Base-by-base conservation (phyloP, 2,888 invertebrate species). In the Polydrusus tereticollis region DNA sequence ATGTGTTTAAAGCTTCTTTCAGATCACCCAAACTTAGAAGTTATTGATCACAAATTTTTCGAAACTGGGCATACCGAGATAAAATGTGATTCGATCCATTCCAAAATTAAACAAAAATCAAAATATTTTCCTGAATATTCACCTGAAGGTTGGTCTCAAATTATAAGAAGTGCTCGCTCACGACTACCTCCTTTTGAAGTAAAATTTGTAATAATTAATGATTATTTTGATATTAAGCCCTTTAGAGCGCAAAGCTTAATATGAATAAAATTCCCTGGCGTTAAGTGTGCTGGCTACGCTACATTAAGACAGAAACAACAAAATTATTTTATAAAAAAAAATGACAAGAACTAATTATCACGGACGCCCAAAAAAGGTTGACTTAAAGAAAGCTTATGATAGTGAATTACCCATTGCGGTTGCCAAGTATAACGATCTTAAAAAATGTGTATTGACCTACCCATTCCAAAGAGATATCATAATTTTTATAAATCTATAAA, bases 91-190 rank as follows among this genome's bases (percentile, higher is more conserved):
- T n/a, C n/a, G n/a, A n/a, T n/a, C n/a, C n/a, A n/a, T n/a, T n/a
- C n/a, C n/a, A n/a, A n/a, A n/a, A n/a, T n/a, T n/a, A n/a, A n/a
- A n/a, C n/a, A n/a, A n/a, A n/a, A n/a, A n/a, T n/a, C n/a, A n/a
- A 80, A 80, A 65, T 74, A 77, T 63, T 73, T 76, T 55, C 76
- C 79, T n/a, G 77, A 79, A 7, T 80, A 80, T 62, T 77, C 74
- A 16, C 78, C 78, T 57, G 80, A 80, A 63, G 77, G 70, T 4
- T 75, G 78, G 75, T 72, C 77, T 10, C 76, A 78, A 65, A 18
- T 76, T 20, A 77, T 78, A 43, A 45, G 77, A 75, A 47, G 58
- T 59, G 65, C 77, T 26, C 70, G 29, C 21, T 57, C 75, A 21
- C 64, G n/a, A 36, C 36, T n/a, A n/a, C n/a, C n/a, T n/a, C n/a